Evolutionary conservation across 2,888 invertebrate species (phyloP), one percentile per base, ranked within the genome.

Genomic region (Amphimallon solstitiale): DNA sequence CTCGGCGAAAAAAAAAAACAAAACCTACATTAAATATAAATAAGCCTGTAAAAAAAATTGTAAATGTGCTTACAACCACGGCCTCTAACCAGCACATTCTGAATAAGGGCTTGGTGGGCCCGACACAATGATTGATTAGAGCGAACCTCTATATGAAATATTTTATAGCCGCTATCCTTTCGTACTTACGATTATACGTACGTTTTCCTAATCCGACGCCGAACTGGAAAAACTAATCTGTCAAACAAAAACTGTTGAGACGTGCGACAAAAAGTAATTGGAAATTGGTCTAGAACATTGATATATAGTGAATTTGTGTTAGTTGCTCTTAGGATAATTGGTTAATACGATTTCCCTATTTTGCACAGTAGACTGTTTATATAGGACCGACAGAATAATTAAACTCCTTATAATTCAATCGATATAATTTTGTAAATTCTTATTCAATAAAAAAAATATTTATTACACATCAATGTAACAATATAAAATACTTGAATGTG

Each of bases 41-140:
- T 23, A 15, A 23, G 2, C 40, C 35, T 5, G 35, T 35, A 23
- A 54, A 19, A 14, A n/a, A 12, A 54, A 40, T 40, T 40, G 19
- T 48, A 23, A 23, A 12, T 48, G 6, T 9, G 17, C 21, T 48
- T 48, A 5, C 23, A 4, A 23, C 23, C 23, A 23, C 23, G 2
- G 2, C 23, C 23, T 5, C 2, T 23, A 23, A 23, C 2, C 23
- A 23, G 23, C 5, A 23, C 23, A 5, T 48, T 7, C 19, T 21
- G 19, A 7, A 19, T 12, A 23, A 21, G 43, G 14, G 23, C 38
- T 17, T 12, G 21, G 54, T 40, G 19, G 23, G 21, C 21, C 54
- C n/a, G 54, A 54, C 54, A 54, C 54, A 54, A 54, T 54, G 54
- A 54, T 54, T 54, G 54, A 54, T 54, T 54, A 54, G 54, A 38